Conservation (phyloP, 2,113 vertebrate genomes). For the Hydrolagus affinis region DNA sequence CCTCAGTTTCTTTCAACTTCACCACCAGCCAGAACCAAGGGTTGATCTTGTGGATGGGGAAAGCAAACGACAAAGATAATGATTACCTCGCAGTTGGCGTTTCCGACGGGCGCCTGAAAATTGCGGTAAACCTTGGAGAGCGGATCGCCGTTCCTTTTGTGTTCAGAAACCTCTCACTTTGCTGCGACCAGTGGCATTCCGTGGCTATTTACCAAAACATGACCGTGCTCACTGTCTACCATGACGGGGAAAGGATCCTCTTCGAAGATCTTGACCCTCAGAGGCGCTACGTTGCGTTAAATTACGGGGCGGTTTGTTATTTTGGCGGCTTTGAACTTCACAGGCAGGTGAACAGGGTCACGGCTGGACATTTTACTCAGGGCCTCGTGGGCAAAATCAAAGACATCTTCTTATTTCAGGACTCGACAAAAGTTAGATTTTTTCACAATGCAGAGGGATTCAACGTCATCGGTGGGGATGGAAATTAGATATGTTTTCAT, state of each 20-base stretch:
- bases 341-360: constrained; percentile 53
- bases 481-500: constrained; percentile 32
- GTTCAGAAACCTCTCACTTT: constrained; percentile 44
- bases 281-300: constrained; percentile 66
- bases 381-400: constrained; percentile 67
- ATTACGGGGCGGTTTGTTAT: constrained; percentile 65
- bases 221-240: constrained; percentile 60
- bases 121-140: constrained; percentile 71
- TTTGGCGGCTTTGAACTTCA: constrained; percentile 72
- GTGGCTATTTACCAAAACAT: constrained; percentile 58
- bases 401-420: constrained; percentile 65
- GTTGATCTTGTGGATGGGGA: constrained; percentile 71
- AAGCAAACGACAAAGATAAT: constrained; percentile 62
- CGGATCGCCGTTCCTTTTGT: constrained; percentile 53
- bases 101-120: constrained; percentile 56
- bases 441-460: constrained; percentile 63
- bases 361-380: constrained; percentile 61
- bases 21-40: constrained; percentile 48
- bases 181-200: constrained; percentile 57
- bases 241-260: constrained; percentile 55
- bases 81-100: constrained; percentile 73
- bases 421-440: constrained; percentile 54
- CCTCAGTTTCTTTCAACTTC: constrained; percentile 65
- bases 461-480: constrained; percentile 60
- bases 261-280: constrained; percentile 64